Evolutionary conservation across 2,888 invertebrate genomes (phyloP), one percentile per base, ranked within the genome.

Genomic region (Iselma pallidipennis): DNA sequence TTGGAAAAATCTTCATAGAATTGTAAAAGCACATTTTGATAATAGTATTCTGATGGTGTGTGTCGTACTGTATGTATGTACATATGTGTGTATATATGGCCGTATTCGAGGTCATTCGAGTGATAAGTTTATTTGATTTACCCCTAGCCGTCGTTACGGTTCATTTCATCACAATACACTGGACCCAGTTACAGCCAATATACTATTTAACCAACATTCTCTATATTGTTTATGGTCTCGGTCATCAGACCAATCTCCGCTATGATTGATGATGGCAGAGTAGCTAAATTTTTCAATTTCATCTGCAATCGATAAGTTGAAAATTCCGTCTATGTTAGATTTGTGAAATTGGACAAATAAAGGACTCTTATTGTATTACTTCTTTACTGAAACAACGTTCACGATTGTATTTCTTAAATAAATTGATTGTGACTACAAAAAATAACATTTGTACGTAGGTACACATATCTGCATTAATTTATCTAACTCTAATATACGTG

Each of bases 1-100:
- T 77, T 78, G 77, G 76, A 77, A 77, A 77, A 76, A 77, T 76
- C 76, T 76, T 71, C 71, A 71, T 71, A 68, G 69, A 76, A 75
- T 74, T 71, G 74, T 74, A 62, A 63, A n/a, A 65, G 21, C 68
- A 68, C 62, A 67, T 71, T 63, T 66, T n/a, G n/a, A n/a, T n/a
- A 67, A 69, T 74, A 73, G 73, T 76, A 76, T 77, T 76, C 75
- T 72, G 70, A 66, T 63, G 73, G 74, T 75, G 77, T 74, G 69
- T 71, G 56, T 23, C 12, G n/a, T 45, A 31, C 31, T 7, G 2
- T n/a, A 31, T 23, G 12, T 23, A 19, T 23, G 21, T 45, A 7
- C 10, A 12, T 45, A n/a, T 45, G 6, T 19, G 19, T 42, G 16
- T 9, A 10, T 19, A 9, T 52, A 57, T 62, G 64, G 65, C 67